Percentiles rank a stretch among this genome's conserved stretches.
Conservation (phyloP, 2,797 vertebrate genomes). For the Chanos chanos region DNA sequence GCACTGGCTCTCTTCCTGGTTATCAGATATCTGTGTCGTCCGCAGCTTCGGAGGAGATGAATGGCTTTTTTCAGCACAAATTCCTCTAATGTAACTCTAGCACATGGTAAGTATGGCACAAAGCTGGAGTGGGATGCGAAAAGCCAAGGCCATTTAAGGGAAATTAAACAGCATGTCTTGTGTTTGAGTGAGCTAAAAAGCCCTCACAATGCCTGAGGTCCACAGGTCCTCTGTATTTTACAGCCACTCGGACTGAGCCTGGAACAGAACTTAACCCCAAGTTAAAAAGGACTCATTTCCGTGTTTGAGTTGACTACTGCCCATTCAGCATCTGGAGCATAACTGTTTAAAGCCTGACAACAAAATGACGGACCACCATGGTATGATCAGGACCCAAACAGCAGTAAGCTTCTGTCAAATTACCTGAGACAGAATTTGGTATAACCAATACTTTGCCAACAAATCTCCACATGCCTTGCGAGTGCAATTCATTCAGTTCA, state of each 20-base stretch:
- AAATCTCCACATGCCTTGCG: too few species aligned
- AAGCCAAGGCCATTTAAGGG: slow-evolving; percentile 68
- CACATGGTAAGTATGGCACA: slow-evolving; percentile 66
- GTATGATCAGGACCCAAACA: too few species aligned
- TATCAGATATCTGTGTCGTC: slow-evolving; percentile 67
- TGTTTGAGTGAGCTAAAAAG: slow-evolving; percentile 55
- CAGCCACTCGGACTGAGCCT: slow-evolving; percentile 40
- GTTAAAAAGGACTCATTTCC: slow-evolving; percentile 57
- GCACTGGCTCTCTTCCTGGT: slow-evolving; percentile 66
- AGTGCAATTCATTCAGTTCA: too few species aligned
- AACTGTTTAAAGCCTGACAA: too few species aligned
- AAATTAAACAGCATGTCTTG: slow-evolving; percentile 63
- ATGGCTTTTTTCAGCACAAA: slow-evolving; percentile 69
- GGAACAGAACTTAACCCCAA: slow-evolving; percentile 55
- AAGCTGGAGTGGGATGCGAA: slow-evolving; percentile 60
- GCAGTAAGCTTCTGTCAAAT: too few species aligned
- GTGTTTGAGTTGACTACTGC: too few species aligned
- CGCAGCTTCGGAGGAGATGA: slow-evolving; percentile 60
- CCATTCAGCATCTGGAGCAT: too few species aligned
- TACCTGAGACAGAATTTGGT: too few species aligned
- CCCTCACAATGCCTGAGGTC: slow-evolving; percentile 53
- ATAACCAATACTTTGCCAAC: too few species aligned
- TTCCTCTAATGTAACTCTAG: slow-evolving; percentile 71
- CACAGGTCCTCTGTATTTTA: slow-evolving; percentile 47
- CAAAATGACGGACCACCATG: too few species aligned